These are phyloP conservation scores for Lomographa bimaculata DNA, from an alignment of 2,888 invertebrate genomes.

Conservation along the genomic window DNA sequence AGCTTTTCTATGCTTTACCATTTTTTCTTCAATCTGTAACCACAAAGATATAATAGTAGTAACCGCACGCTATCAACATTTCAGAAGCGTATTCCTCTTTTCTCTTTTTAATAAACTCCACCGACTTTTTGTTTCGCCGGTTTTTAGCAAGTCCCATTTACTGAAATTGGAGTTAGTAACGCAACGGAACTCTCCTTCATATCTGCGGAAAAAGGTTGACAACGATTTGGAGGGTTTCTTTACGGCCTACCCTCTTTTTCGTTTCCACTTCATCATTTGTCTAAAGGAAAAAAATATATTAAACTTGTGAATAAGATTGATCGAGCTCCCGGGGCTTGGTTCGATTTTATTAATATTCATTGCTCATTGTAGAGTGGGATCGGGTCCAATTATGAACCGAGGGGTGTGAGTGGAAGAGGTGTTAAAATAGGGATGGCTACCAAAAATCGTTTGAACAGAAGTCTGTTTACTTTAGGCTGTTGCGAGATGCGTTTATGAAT, in stretches of 20 bases:
- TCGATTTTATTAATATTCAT: constrained; percentile 74
- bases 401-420: constrained; percentile 54
- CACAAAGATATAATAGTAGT: too few species aligned
- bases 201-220: constrained; percentile 36
- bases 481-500: constrained; percentile 61
- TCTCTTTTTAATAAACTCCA: constrained; percentile 2
- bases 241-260: constrained; percentile 37
- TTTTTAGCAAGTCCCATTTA: constrained; percentile 28
- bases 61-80: constrained; percentile 1
- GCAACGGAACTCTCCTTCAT: constrained; percentile 32
- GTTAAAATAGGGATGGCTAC: constrained; percentile 59
- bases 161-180: constrained; percentile 32
- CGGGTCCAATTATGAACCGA: constrained; percentile 54
- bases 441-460: constrained; percentile 68
- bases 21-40: too few species aligned
- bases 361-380: constrained; percentile 68
- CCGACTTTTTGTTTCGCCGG: constrained; percentile 8
- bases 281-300: constrained; percentile 44
- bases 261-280: constrained; percentile 49
- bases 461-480: constrained; percentile 45
- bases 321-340: constrained; percentile 45
- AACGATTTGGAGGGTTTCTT: constrained; percentile 36
- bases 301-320: constrained; percentile 51
- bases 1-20: background rate
- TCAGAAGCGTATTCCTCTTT: constrained; percentile 1